These are phyloP conservation scores for Typhlomys cinereus DNA, from an alignment of 2,113 vertebrate genomes.

Conservation along the genomic window DNA sequence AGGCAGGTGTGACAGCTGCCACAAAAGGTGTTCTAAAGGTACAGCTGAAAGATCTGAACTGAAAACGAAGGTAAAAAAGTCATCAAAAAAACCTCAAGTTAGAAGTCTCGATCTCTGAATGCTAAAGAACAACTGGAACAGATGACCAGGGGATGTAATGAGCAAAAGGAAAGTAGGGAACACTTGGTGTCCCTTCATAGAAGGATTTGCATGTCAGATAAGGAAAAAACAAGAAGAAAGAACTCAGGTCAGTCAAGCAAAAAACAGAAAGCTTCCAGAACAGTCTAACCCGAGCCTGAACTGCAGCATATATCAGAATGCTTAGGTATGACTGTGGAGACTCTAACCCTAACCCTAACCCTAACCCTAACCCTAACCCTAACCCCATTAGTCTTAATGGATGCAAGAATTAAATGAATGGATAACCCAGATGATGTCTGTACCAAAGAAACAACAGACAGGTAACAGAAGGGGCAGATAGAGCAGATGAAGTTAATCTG, in stretches of 20 bases:
- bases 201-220: not conserved
- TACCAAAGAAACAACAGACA: not conserved
- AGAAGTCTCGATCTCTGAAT: not conserved
- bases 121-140: not conserved
- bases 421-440: not conserved
- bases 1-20: not conserved
- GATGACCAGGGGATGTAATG: not conserved
- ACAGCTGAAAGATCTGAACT: not conserved
- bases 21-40: not conserved
- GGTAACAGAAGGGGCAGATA: not conserved
- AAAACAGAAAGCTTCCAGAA: not conserved
- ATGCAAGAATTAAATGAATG: not conserved
- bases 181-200: rapidly evolving
- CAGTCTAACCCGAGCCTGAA: not conserved
- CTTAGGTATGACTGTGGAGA: not conserved
- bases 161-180: not conserved
- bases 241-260: not conserved
- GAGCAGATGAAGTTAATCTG: not conserved
- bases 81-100: not conserved
- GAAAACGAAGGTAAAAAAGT: not conserved
- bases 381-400: too few relatives aligned
- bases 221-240: not conserved
- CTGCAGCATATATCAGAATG: not conserved
- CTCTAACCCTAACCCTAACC: not conserved
- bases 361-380: too few relatives aligned